Evolutionary conservation across 92 coral and sea anemone genomes (phyloP).

Genomic region (Siderastrea siderea): DNA sequence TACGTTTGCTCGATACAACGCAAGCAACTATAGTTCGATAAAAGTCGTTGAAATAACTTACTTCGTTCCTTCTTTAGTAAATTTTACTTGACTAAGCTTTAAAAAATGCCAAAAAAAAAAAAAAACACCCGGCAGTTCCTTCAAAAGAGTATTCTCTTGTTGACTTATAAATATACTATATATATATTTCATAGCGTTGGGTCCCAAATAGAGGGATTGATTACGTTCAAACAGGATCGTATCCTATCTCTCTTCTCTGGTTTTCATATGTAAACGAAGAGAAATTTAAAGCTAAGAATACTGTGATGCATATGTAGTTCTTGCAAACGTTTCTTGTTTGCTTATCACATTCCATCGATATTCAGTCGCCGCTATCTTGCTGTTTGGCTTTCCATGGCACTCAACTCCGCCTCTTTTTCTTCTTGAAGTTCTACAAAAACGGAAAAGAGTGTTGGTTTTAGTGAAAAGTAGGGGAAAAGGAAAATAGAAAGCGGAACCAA

Average conservation of each 20-base stretch:
- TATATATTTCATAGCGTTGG: neutral
- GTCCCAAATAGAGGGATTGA: neutral
- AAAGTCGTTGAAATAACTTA: no score
- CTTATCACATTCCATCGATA: neutral
- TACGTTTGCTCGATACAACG: no score
- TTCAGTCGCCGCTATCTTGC: slow-evolving; percentile 1
- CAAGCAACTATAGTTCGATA: no score
- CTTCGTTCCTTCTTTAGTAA: neutral
- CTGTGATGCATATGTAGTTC: no score
- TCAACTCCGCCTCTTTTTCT: slow-evolving; percentile 25
- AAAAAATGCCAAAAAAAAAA: no score
- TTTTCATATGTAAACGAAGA: neutral
- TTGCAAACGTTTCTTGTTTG: no score
- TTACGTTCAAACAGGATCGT: neutral
- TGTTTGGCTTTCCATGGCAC: slow-evolving; percentile 47
- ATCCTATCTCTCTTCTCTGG: neutral
- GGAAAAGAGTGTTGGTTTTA: neutral
- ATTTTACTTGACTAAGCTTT: neutral
- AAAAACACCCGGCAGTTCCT: no score
- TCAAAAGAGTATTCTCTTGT: neutral
- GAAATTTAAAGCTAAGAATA: neutral
- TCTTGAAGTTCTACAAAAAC: slow-evolving; percentile 13
- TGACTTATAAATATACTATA: no score
- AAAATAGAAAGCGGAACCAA: neutral
- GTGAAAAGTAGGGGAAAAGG: neutral